Percentiles rank a stretch among this genome's conserved stretches.
These are phyloP conservation scores for Euplexia lucipara DNA, from an alignment of 2,888 invertebrate species.

Conservation along the genomic window DNA sequence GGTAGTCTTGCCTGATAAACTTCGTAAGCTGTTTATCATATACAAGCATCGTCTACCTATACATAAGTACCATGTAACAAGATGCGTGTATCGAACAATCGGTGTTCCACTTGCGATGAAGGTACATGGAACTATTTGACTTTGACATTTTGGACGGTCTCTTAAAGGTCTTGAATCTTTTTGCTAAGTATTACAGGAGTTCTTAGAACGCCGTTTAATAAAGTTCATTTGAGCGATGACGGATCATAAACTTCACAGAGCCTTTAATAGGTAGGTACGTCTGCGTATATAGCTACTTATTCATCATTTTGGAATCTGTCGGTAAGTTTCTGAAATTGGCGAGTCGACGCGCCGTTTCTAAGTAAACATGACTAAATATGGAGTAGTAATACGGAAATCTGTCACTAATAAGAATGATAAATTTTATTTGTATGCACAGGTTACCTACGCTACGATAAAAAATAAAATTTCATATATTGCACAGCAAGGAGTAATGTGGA, in stretches of 20 bases:
- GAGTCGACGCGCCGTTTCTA: background rate
- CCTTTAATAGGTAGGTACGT: no score
- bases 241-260: slow-evolving; percentile 3
- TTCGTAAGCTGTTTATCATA: slow-evolving; percentile 53
- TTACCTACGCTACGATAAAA: no score
- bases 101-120: slow-evolving; percentile 31
- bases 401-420: no score
- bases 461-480: no score
- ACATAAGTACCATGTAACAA: slow-evolving; percentile 10
- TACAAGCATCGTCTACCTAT: slow-evolving; percentile 31
- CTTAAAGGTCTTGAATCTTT: slow-evolving; percentile 11
- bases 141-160: slow-evolving; percentile 29
- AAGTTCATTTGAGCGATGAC: slow-evolving; percentile 12
- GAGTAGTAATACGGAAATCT: no score
- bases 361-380: no score
- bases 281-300: background rate
- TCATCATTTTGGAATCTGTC: slow-evolving; percentile 8
- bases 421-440: no score
- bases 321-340: slow-evolving; percentile 2
- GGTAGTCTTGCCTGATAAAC: slow-evolving; percentile 52
- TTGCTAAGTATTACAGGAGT: background rate
- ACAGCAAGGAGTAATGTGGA: no score
- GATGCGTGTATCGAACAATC: slow-evolving; percentile 33
- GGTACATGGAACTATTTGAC: slow-evolving; percentile 18
- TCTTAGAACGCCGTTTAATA: slow-evolving; percentile 16